These are phyloP conservation scores for Anthopleura xanthogrammica DNA, from an alignment of 92 coral and sea anemone genomes.

Conservation along the genomic window DNA sequence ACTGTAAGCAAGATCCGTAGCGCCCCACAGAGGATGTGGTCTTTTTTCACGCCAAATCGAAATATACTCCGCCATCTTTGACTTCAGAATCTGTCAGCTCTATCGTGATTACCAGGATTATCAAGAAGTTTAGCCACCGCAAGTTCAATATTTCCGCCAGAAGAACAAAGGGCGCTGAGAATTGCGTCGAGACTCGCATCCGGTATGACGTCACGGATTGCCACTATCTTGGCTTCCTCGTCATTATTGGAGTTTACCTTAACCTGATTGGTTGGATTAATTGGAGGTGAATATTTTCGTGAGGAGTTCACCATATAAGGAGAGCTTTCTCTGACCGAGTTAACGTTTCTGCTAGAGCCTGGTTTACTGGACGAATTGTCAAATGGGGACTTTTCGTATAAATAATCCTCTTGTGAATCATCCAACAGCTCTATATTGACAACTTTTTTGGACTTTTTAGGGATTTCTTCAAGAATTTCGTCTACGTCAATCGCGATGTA, in stretches of 20 bases:
- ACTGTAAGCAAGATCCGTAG: neutral
- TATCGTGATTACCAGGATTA: neutral
- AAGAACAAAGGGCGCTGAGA: conserved; percentile 23
- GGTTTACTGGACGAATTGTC: conserved; percentile 8
- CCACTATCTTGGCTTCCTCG: conserved; percentile 36
- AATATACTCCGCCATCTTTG: neutral
- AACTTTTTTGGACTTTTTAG: conserved; percentile 4
- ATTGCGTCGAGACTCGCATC: conserved; percentile 25
- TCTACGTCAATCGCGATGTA: conserved; percentile 19
- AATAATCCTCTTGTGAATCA: conserved; percentile 31
- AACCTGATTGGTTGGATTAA: conserved; percentile 12
- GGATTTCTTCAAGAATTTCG: conserved; percentile 14
- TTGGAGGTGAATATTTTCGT: neutral
- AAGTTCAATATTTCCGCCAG: conserved; percentile 25
- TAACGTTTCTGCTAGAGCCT: neutral
- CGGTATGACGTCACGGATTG: conserved; percentile 40
- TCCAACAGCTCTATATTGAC: conserved; percentile 4
- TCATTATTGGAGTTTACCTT: neutral
- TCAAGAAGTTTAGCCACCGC: conserved; percentile 37
- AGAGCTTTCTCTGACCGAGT: neutral
- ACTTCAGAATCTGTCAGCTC: neutral
- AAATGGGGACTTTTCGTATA: neutral
- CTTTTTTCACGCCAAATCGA: neutral
- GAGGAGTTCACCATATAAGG: neutral
- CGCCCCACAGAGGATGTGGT: neutral